Evolutionary conservation across 2,888 invertebrate genomes (phyloP).

Genomic region (Ashinkailepas kermadecensis): DNA sequence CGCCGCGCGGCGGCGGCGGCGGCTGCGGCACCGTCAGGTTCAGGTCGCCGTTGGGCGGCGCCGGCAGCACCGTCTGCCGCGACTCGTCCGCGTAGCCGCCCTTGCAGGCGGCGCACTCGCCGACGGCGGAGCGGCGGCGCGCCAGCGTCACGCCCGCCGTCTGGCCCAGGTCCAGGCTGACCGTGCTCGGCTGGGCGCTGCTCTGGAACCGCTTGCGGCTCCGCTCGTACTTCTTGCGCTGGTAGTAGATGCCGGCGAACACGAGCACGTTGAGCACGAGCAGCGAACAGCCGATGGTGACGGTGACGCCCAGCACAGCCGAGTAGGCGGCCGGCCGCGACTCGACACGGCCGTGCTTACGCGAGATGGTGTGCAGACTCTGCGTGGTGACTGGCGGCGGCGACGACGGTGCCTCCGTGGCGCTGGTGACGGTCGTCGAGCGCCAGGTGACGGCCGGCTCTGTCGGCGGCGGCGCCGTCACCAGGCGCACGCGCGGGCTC

Average conservation of each 20-base stretch:
- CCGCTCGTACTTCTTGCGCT: conserved; percentile 43
- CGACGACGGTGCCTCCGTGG: conserved; percentile 38
- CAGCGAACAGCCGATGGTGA: conserved; percentile 87
- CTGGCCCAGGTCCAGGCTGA: conserved; percentile 6
- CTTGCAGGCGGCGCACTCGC: conserved; percentile 1
- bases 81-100: neutral
- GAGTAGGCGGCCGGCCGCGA: conserved; percentile 69
- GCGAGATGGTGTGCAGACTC: conserved; percentile 37
- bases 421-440: conserved; percentile 37
- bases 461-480: neutral
- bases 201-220: conserved; percentile 30
- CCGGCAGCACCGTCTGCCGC: neutral
- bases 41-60: conserved; percentile 5
- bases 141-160: neutral
- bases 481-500: neutral
- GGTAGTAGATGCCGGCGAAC: conserved; percentile 91
- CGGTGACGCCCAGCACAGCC: conserved; percentile 82
- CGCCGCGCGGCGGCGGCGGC: conserved; percentile 18
- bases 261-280: conserved; percentile 85
- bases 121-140: neutral
- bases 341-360: conserved; percentile 32
- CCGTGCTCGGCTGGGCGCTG: conserved; percentile 19
- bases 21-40: conserved; percentile 6
- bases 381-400: conserved; percentile 38
- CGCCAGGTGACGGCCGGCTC: conserved; percentile 29